Percentiles rank a stretch among this genome's conserved stretches.
Evolutionary conservation across 2,888 invertebrate species (phyloP).

Genomic region (Phaonia tiefii): DNA sequence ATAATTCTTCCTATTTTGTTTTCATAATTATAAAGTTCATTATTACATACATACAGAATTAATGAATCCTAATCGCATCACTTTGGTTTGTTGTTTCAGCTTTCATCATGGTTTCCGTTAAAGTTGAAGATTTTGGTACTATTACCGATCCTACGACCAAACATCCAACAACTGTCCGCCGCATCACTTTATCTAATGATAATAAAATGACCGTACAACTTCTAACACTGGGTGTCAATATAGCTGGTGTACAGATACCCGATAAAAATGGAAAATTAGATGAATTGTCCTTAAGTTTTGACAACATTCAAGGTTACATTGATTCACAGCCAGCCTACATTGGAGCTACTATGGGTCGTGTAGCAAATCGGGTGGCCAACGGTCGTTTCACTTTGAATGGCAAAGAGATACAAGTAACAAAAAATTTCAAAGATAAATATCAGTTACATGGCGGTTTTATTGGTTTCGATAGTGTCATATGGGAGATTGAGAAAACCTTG

Average conservation of each 20-base stretch:
- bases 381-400: constrained; percentile 87
- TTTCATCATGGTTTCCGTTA: constrained; percentile 73
- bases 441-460: constrained; percentile 91
- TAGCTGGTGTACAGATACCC: constrained; percentile 88
- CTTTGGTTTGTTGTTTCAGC: constrained; percentile 11
- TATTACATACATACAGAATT: not conserved
- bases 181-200: constrained; percentile 75
- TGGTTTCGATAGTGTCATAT: constrained; percentile 91
- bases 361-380: constrained; percentile 89
- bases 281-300: constrained; percentile 91
- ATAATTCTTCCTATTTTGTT: not conserved
- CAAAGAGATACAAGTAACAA: constrained; percentile 85
- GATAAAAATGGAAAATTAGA: constrained; percentile 87
- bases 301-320: constrained; percentile 87
- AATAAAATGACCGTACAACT: constrained; percentile 79
- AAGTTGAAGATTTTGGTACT: constrained; percentile 77
- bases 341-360: constrained; percentile 92
- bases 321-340: constrained; percentile 88
- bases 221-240: constrained; percentile 90
- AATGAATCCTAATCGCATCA: not conserved
- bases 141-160: constrained; percentile 75
- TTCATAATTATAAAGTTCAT: not conserved
- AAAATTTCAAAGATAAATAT: constrained; percentile 85
- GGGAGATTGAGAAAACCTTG: constrained; percentile 81
- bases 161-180: constrained; percentile 72